A percentile compares a stretch with the other conserved stretches of the same genome.
phyloP scores from a whole-genome alignment of 2,797 vertebrate species.

The Balearica regulorum region DNA sequence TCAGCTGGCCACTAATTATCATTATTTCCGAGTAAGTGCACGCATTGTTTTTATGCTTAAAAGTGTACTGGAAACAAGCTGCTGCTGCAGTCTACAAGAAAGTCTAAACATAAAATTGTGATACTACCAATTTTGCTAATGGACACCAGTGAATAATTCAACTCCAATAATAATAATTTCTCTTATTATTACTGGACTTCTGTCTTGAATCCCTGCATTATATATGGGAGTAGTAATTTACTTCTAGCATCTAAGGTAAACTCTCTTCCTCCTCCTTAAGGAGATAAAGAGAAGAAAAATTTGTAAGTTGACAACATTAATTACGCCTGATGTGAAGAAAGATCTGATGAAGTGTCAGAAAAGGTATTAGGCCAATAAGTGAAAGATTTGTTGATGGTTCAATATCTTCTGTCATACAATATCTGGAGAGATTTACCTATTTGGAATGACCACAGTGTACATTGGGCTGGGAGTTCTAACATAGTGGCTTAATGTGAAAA shows the following conservation, averaged over 20 bases:
- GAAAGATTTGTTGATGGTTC: slow-evolving; percentile 39
- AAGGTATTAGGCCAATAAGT: background rate
- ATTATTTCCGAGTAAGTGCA: slow-evolving; percentile 70
- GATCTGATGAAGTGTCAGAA: background rate
- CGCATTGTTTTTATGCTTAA: slow-evolving; percentile 69
- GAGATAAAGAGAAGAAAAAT: slow-evolving; percentile 74
- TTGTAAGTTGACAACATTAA: slow-evolving; percentile 63
- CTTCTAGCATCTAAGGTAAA: slow-evolving; percentile 71
- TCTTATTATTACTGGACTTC: background rate
- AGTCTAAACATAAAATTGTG: slow-evolving; percentile 84
- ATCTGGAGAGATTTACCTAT: slow-evolving; percentile 40
- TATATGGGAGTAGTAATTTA: slow-evolving; percentile 79
- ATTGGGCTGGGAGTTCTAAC: slow-evolving; percentile 13
- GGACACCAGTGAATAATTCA: slow-evolving; percentile 86
- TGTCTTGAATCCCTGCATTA: slow-evolving; percentile 75
- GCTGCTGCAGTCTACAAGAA: slow-evolving; percentile 75
- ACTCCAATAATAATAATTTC: slow-evolving; percentile 76
- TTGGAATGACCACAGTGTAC: background rate
- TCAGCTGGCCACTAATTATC: slow-evolving; percentile 76
- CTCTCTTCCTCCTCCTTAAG: slow-evolving; percentile 20
- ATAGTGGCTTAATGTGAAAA: slow-evolving; percentile 47
- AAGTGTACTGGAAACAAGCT: slow-evolving; percentile 73
- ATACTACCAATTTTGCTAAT: slow-evolving; percentile 79
- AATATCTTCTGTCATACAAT: slow-evolving; percentile 64
- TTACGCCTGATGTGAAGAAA: slow-evolving; percentile 37